phyloP scores from a whole-genome alignment of 1,140 invertebrate genomes.

The Tigriopus japonicus region DNA sequence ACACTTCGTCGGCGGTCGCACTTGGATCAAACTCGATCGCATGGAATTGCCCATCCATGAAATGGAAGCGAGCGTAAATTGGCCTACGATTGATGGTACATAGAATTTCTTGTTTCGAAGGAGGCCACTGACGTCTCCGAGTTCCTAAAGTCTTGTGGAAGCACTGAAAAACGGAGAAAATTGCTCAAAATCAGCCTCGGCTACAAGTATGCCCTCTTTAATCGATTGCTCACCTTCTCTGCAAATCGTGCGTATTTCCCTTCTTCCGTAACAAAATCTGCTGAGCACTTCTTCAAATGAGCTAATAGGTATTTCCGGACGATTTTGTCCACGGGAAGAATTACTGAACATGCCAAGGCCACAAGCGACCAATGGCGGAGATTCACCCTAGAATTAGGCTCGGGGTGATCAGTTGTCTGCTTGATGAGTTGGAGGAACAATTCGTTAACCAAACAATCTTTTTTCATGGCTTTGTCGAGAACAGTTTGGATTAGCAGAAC shows the following conservation, averaged over 20 bases:
- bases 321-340: slow-evolving; percentile 58
- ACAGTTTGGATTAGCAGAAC: slow-evolving; percentile 67
- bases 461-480: slow-evolving; percentile 71
- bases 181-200: neutral
- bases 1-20: slow-evolving; percentile 71
- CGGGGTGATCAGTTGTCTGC: slow-evolving; percentile 43
- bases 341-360: slow-evolving; percentile 65
- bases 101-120: slow-evolving; percentile 75
- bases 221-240: slow-evolving; percentile 44
- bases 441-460: slow-evolving; percentile 69
- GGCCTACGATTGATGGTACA: slow-evolving; percentile 75
- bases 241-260: slow-evolving; percentile 84
- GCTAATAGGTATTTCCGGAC: slow-evolving; percentile 72
- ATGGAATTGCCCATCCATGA: slow-evolving; percentile 86
- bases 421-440: slow-evolving; percentile 82
- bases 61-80: slow-evolving; percentile 73
- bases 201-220: slow-evolving; percentile 1
- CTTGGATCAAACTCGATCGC: slow-evolving; percentile 86
- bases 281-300: slow-evolving; percentile 67
- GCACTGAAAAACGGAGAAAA: slow-evolving; percentile 34
- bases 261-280: slow-evolving; percentile 75
- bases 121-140: slow-evolving; percentile 66
- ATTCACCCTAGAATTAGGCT: slow-evolving; percentile 70
- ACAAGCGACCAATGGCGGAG: slow-evolving; percentile 78
- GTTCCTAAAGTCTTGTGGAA: slow-evolving; percentile 66